Base-by-base conservation (phyloP, 2,888 invertebrate genomes). In the Mythimna pallens region DNA sequence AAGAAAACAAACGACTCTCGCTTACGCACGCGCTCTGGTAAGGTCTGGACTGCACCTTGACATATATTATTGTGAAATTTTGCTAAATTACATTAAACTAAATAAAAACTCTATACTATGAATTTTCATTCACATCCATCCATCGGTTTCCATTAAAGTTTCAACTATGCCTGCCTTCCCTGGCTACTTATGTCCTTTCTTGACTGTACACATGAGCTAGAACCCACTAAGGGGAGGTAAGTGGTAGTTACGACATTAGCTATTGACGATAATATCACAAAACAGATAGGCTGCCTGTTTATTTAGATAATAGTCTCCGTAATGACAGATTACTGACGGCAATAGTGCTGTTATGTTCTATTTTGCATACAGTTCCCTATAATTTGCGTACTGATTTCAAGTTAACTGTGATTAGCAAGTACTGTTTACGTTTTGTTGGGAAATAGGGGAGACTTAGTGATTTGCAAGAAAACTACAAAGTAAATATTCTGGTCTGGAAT, bases 281-380 rank as follows among this genome's bases (percentile, higher is more conserved):
- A 65, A 52, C 55, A 65, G 78, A 81, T 57, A 61, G 78, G 14
- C 22, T 55, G 4, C 9, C 78, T 72, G 68, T 68, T 82, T 80
- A 78, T 80, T 78, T 34, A 82, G 58, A 64, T 66, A 73, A 69
- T 61, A 59, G 64, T 17, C 52, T 57, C 54, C 10, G 59, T 82
- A 78, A 82, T 73, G 69, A 78, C 69, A 78, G 66, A 80, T 82
- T 82, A 61, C 66, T 30, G 50, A 3, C 58, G n/a, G 66, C 67
- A 71, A 70, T 71, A 34, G 78, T 40, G 20, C 83, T 52, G 57
- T 79, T 73, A 62, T 67, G 64, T 67, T 70, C 63, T 67, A 80
- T 82, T 80, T 82, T 79, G 74, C 80, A 82, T 65, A 73, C 64
- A 73, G 58, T 67, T 47, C 80, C 34, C 67, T 79, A 50, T 81